Evolutionary conservation across 2,888 invertebrate genomes (phyloP).

Genomic region (Drosophila mimica): DNA sequence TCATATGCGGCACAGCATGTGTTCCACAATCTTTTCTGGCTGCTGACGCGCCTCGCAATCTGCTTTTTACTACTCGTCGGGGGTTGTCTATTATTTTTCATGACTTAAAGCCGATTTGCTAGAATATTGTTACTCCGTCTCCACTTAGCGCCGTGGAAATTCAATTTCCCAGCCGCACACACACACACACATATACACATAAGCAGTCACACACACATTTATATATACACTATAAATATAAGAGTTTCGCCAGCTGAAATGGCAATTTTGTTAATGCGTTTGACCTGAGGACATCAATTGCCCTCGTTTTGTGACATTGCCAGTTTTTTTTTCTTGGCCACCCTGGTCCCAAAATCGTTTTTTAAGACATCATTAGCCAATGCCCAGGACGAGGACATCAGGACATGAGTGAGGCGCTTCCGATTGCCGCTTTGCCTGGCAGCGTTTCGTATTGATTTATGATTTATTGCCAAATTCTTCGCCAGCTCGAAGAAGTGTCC

Average conservation of each 20-base stretch:
- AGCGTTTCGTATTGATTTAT: conserved; percentile 78
- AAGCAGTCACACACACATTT: conserved; percentile 34
- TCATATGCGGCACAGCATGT: conserved; percentile 84
- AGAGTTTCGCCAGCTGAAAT: conserved; percentile 67
- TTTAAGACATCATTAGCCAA: conserved; percentile 81
- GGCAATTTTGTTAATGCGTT: conserved; percentile 79
- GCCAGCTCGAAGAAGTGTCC: conserved; percentile 50
- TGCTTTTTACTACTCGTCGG: conserved; percentile 75
- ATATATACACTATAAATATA: neutral
- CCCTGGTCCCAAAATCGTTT: conserved; percentile 69
- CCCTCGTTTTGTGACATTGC: conserved; percentile 77
- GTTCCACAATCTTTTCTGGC: conserved; percentile 79
- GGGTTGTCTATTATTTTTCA: conserved; percentile 83
- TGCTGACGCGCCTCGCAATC: conserved; percentile 74
- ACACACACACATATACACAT: conserved; percentile 15
- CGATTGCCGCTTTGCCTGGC: conserved; percentile 33
- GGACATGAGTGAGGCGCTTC: conserved; percentile 39
- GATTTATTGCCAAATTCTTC: conserved; percentile 80
- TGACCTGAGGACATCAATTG: conserved; percentile 82
- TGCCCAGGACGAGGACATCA: conserved; percentile 32
- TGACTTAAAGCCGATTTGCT: conserved; percentile 84
- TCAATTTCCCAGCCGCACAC: conserved; percentile 68
- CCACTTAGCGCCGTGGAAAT: conserved; percentile 71
- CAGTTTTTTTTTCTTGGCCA: conserved; percentile 26
- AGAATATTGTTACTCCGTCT: conserved; percentile 82